phyloP scores from a whole-genome alignment of 2,888 invertebrate species.

The Drosophila melanosoma region DNA sequence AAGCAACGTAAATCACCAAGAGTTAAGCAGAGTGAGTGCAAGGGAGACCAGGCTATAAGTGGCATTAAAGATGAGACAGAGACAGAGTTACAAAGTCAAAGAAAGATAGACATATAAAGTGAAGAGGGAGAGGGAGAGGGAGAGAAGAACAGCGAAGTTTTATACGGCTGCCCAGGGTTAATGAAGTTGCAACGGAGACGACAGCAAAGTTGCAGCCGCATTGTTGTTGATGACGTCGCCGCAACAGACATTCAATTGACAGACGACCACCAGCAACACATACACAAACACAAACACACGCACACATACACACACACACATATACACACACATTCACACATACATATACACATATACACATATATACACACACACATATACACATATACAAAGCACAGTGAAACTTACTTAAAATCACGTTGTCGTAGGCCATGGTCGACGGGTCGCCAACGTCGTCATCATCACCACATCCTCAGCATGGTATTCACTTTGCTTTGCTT shows the following conservation, averaged over 20 bases:
- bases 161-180: constrained; percentile 61
- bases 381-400: constrained; percentile 13
- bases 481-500: constrained; percentile 69
- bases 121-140: constrained; percentile 4
- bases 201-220: constrained; percentile 59
- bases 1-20: constrained; percentile 70
- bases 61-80: constrained; percentile 2
- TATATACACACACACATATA: background rate
- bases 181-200: constrained; percentile 71
- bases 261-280: constrained; percentile 67
- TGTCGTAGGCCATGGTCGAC: constrained; percentile 82
- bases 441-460: constrained; percentile 57
- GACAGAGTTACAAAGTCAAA: background rate
- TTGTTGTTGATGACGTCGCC: constrained; percentile 65
- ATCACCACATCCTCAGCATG: constrained; percentile 66
- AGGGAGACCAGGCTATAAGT: constrained; percentile 10
- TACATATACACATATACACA: background rate
- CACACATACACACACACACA: constrained; percentile 12
- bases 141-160: constrained; percentile 26
- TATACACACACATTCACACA: constrained; percentile 10
- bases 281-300: constrained; percentile 26
- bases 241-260: constrained; percentile 76
- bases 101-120: constrained; percentile 2
- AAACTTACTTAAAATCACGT: constrained; percentile 78
- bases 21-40: constrained; percentile 32